Conservation (phyloP, 2,888 invertebrate species). For the Agrochola lychnidis region DNA sequence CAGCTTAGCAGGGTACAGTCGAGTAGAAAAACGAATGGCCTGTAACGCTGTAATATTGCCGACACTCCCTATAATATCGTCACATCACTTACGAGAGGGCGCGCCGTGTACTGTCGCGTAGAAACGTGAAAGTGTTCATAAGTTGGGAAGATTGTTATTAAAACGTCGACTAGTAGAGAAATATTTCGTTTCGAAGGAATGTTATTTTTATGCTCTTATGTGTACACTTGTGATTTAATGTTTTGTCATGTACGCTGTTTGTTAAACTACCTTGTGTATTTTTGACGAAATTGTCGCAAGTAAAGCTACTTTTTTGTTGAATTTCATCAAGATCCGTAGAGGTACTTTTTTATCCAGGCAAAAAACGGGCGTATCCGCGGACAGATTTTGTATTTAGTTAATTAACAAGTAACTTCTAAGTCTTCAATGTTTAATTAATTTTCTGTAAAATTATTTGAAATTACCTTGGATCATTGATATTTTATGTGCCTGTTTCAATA, state of each 20-base stretch:
- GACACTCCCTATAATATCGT: slow-evolving; percentile 61
- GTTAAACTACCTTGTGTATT: neutral
- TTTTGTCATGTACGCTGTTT: neutral
- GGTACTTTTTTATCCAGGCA: neutral
- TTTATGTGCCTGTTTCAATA: neutral
- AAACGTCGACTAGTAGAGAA: neutral
- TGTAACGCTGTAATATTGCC: slow-evolving; percentile 62
- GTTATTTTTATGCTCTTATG: no score
- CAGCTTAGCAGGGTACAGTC: slow-evolving; percentile 61
- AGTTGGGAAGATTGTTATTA: slow-evolving; percentile 31
- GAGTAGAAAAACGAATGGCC: slow-evolving; percentile 61
- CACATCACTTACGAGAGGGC: slow-evolving; percentile 60
- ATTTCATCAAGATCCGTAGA: neutral
- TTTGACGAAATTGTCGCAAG: neutral
- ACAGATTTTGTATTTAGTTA: neutral
- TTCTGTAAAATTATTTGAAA: slow-evolving; percentile 2
- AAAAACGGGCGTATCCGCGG: neutral
- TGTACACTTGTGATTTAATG: neutral
- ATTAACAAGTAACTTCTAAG: slow-evolving; percentile 10
- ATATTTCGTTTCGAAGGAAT: neutral
- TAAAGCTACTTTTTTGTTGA: neutral
- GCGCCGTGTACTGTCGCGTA: slow-evolving; percentile 62
- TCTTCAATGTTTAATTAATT: slow-evolving; percentile 5
- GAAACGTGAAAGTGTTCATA: slow-evolving; percentile 47
- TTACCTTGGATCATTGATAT: slow-evolving; percentile 5